phyloP scores from a whole-genome alignment of 2,888 invertebrate species.

The Sminthurides aquaticus region DNA sequence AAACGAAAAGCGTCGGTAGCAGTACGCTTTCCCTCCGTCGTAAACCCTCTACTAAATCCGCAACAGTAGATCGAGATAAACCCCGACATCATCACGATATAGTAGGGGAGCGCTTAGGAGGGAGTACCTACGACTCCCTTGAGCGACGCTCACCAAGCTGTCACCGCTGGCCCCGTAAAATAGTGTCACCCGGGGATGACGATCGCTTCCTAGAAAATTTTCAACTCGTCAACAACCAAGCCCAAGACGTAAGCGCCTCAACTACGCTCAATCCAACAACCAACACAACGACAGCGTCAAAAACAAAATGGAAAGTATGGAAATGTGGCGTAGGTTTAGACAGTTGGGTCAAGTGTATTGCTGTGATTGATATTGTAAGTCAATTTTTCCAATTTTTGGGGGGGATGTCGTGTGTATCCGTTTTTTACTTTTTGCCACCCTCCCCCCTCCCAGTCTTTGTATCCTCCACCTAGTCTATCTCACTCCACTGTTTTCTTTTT shows the following conservation, averaged over 20 bases:
- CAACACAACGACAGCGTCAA: neutral
- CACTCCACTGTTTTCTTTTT: neutral
- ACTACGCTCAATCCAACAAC: neutral
- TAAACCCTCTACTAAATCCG: neutral
- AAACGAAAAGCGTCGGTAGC: slow-evolving; percentile 3
- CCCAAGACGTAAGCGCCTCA: slow-evolving; percentile 1
- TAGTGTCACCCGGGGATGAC: neutral
- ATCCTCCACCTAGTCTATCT: too few relatives aligned
- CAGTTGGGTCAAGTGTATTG: slow-evolving; percentile 18
- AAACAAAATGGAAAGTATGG: slow-evolving; percentile 5
- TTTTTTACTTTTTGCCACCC: neutral
- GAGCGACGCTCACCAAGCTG: neutral
- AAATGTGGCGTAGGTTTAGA: slow-evolving; percentile 9
- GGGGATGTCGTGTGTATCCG: neutral
- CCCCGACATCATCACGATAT: neutral
- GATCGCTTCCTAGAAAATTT: neutral
- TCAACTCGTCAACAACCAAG: too few relatives aligned
- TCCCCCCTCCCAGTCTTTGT: too few relatives aligned
- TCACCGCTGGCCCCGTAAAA: neutral
- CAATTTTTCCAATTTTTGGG: neutral
- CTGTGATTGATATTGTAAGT: slow-evolving; percentile 22
- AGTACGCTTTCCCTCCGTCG: neutral
- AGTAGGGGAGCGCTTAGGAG: neutral
- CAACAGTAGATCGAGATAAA: neutral
- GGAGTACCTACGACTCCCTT: neutral